Evolutionary conservation across 2,888 invertebrate species (phyloP).

Genomic region (Drosophila neonasuta): DNA sequence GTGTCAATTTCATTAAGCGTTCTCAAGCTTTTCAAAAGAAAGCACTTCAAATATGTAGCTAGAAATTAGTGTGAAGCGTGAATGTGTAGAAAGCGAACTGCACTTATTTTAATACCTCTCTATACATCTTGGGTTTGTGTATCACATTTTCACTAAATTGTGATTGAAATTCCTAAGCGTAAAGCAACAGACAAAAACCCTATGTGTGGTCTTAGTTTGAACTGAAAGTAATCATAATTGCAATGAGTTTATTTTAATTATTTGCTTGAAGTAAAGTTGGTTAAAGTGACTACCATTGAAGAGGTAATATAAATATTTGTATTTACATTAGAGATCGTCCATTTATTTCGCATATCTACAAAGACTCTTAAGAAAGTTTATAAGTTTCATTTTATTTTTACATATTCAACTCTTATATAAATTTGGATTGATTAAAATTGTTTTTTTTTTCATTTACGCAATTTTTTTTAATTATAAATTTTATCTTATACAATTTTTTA

Average conservation of each 20-base stretch:
- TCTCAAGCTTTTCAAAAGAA: slow-evolving; percentile 26
- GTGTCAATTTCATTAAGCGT: slow-evolving; percentile 43
- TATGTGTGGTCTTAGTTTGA: neutral
- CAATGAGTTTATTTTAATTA: neutral
- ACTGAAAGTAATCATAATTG: slow-evolving; percentile 3
- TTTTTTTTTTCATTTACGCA: too few relatives aligned
- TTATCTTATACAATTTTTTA: too few relatives aligned
- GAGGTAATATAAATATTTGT: too few relatives aligned
- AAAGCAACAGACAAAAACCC: neutral
- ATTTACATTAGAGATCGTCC: too few relatives aligned
- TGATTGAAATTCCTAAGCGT: slow-evolving; percentile 10
- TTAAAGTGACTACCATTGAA: neutral
- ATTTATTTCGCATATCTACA: too few relatives aligned
- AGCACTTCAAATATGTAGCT: slow-evolving; percentile 20
- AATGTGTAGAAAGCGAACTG: slow-evolving; percentile 29
- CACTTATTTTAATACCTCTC: neutral
- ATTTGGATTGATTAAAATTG: too few relatives aligned
- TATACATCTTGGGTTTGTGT: neutral
- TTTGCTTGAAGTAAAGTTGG: neutral
- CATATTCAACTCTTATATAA: too few relatives aligned
- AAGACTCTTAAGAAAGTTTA: too few relatives aligned
- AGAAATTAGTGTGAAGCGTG: slow-evolving; percentile 4
- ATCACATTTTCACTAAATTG: slow-evolving; percentile 16
- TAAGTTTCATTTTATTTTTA: too few relatives aligned
- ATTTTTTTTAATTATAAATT: too few relatives aligned